Base-by-base conservation (phyloP, 2,113 vertebrate species). In the Oophaga pumilio region DNA sequence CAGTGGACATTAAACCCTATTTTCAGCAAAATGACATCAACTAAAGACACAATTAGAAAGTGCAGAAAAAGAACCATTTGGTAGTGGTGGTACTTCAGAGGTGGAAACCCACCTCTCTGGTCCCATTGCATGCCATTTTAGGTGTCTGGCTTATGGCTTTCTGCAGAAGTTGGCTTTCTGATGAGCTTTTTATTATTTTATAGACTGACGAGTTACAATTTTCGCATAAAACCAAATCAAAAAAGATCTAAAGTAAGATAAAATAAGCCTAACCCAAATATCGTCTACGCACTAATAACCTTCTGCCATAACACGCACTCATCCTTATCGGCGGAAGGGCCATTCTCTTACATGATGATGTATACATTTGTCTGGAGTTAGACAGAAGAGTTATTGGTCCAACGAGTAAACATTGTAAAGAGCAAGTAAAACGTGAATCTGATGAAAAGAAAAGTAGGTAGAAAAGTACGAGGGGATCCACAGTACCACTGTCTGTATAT, bases 331-430 rank as follows among this genome's bases (percentile, higher is more conserved):
- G 79, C 6, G 50, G 0, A 64, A 82, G 4, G 5, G 13, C 24
- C 26, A 80, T 80, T 52, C 20, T 43, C 50, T 86, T 28, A 2
- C 49, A 43, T 60, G 57, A 59, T 12, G 52, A 33, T 57, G 50
- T 28, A 73, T 73, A 73, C 68, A 33, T 85, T 56, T 22, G 53
- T 13, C 28, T 43, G 53, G 17, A 60, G 20, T 57, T 68, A 33
- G 33, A 9, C 28, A 56, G 24, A 15, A 26, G 66, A 74, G 57
- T 57, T 74, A 56, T 20, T 52, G 24, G 64, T 71, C 26, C 64
- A 57, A 33, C 22, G 52, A 71, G 71, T 84, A 84, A 84, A 84
- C 82, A 4, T 82, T 49, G 13, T 73, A 13, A 56, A 74, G 53
- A 43, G 10, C 74, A 68, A 59, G 28, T 84, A 73, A 84, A 33